Percentiles rank a stretch among this genome's conserved stretches.
These are phyloP conservation scores for Ceratina calcarata DNA, from an alignment of 1,140 invertebrate species.

Conservation along the genomic window DNA sequence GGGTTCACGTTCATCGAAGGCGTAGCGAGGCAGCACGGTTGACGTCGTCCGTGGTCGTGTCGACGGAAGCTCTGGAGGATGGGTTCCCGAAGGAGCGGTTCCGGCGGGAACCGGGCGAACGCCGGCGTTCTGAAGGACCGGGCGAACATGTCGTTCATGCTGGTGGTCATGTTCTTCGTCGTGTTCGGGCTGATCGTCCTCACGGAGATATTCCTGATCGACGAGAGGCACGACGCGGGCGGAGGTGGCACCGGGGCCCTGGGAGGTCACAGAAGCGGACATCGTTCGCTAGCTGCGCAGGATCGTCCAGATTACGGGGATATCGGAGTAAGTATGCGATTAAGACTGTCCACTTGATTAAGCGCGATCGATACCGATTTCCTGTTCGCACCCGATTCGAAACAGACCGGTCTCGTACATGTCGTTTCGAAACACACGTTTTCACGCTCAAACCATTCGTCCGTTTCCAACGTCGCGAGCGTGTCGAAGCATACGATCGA, in stretches of 20 bases:
- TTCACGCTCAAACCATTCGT: too few species aligned
- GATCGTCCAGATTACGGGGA: constrained; percentile 80
- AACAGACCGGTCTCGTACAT: too few species aligned
- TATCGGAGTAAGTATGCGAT: constrained; percentile 72
- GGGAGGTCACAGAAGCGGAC: constrained; percentile 77
- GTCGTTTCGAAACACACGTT: too few species aligned
- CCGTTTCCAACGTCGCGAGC: too few species aligned
- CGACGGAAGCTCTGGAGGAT: constrained; percentile 61
- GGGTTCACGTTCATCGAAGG: too few species aligned
- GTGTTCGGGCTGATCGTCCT: constrained; percentile 92
- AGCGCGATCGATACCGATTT: too few species aligned
- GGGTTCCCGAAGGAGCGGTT: constrained; percentile 71
- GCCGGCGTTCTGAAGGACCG: constrained; percentile 84
- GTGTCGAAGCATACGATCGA: too few species aligned
- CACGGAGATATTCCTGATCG: constrained; percentile 90
- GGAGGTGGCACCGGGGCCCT: constrained; percentile 76
- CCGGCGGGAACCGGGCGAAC: constrained; percentile 67
- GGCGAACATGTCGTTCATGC: constrained; percentile 92
- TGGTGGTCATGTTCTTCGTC: constrained; percentile 94
- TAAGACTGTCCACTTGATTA: constrained; percentile 34
- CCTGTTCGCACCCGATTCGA: too few species aligned
- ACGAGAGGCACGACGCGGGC: constrained; percentile 80
- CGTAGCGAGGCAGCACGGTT: too few species aligned
- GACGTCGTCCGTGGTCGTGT: neutral
- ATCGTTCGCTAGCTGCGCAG: constrained; percentile 72